Conservation (phyloP, 2,113 vertebrate species). For the Hydrochoerus hydrochaeris region DNA sequence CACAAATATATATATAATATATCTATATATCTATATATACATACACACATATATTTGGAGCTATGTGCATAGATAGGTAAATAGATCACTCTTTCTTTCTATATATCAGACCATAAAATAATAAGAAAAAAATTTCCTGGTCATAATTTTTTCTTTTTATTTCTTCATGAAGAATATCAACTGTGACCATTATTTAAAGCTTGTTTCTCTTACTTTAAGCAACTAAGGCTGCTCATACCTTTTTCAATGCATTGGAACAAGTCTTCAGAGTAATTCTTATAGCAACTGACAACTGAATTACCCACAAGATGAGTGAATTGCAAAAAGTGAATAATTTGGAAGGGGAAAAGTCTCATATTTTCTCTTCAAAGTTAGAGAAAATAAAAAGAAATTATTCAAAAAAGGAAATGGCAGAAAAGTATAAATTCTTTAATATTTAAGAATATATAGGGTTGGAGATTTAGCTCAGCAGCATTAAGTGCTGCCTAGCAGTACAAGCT, state of each 20-base stretch:
- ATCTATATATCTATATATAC: too few species aligned
- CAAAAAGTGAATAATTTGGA: neutral
- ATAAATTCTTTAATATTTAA: neutral
- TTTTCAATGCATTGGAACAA: slow-evolving; percentile 1
- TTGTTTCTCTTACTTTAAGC: slow-evolving; percentile 20
- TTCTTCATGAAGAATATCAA: slow-evolving; percentile 10
- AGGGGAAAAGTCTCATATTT: neutral
- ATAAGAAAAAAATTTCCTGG: neutral
- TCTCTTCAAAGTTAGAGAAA: slow-evolving; percentile 39
- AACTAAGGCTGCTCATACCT: neutral
- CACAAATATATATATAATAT: neutral
- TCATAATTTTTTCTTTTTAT: slow-evolving; percentile 4
- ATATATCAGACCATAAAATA: neutral
- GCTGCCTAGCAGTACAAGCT: too few species aligned
- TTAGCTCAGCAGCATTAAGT: too few species aligned
- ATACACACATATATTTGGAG: neutral
- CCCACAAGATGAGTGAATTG: neutral
- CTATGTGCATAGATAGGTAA: neutral
- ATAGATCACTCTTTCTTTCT: neutral
- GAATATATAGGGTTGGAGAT: neutral
- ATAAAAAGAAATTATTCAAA: neutral
- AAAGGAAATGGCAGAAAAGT: neutral
- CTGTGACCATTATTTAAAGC: slow-evolving; percentile 3
- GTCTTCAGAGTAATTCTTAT: neutral
- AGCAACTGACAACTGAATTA: neutral